phyloP scores from a whole-genome alignment of 2,888 invertebrate species.

The Hypena proboscidalis region DNA sequence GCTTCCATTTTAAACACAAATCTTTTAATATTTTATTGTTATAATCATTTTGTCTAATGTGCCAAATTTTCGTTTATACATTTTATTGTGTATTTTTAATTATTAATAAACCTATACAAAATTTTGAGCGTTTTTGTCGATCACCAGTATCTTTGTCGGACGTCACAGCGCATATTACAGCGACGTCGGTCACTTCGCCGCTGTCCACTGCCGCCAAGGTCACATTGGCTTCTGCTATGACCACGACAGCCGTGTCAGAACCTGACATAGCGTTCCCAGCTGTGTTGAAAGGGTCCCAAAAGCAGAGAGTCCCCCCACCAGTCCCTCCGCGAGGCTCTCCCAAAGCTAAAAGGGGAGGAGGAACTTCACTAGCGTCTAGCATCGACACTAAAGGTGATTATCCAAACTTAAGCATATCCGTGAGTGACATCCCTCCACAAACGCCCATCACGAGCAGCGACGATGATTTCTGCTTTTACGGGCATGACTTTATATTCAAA shows the following conservation, averaged over 20 bases:
- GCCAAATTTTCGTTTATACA: constrained; percentile 60
- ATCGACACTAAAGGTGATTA: constrained; percentile 82
- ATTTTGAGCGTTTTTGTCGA: constrained; percentile 44
- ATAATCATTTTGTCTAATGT: constrained; percentile 51
- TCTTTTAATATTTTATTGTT: constrained; percentile 46
- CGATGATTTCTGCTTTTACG: constrained; percentile 75
- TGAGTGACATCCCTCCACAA: constrained; percentile 70
- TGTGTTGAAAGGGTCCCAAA: constrained; percentile 89
- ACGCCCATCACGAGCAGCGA: constrained; percentile 77
- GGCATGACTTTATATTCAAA: constrained; percentile 77
- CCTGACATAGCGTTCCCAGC: constrained; percentile 89
- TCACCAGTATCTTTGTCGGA: constrained; percentile 82
- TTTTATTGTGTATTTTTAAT: constrained; percentile 55
- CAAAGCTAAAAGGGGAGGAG: constrained; percentile 85
- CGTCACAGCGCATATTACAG: constrained; percentile 82
- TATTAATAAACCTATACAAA: constrained; percentile 64
- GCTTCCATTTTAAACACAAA: constrained; percentile 69
- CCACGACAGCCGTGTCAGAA: constrained; percentile 68
- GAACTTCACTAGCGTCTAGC: constrained; percentile 69
- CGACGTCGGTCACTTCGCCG: constrained; percentile 78
- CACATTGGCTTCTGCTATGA: constrained; percentile 62
- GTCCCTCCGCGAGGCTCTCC: constrained; percentile 94
- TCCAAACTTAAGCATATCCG: constrained; percentile 67
- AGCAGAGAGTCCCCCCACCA: constrained; percentile 93
- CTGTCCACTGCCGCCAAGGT: constrained; percentile 71